These are phyloP conservation scores for Origma solitaria DNA, from an alignment of 2,113 vertebrate genomes.

Conservation along the genomic window DNA sequence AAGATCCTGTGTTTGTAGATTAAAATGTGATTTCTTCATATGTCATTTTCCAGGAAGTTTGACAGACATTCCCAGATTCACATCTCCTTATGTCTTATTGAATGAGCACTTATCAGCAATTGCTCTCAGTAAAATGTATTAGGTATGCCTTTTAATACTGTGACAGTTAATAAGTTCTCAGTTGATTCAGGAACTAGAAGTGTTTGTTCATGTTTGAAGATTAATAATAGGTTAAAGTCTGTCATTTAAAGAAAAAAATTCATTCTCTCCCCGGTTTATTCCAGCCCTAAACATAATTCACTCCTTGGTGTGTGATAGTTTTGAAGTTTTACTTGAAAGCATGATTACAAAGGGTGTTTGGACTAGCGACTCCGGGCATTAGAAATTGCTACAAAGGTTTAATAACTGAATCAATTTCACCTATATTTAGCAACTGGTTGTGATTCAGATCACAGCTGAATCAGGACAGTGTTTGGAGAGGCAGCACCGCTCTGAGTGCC, in stretches of 20 bases:
- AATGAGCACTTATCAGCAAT: constrained; percentile 45
- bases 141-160: constrained; percentile 40
- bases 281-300: neutral
- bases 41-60: constrained; percentile 37
- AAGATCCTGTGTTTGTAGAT: neutral
- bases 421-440: neutral
- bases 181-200: constrained; percentile 9
- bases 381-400: neutral
- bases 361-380: neutral
- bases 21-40: constrained; percentile 32
- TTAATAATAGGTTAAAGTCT: constrained; percentile 25
- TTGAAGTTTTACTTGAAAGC: neutral
- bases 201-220: constrained; percentile 41
- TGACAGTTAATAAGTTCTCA: constrained; percentile 46
- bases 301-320: neutral
- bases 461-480: neutral
- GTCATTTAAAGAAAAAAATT: neutral
- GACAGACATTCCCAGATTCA: constrained; percentile 24
- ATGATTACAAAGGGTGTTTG: neutral
- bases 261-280: neutral
- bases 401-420: neutral
- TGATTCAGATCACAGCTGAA: neutral
- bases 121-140: constrained; percentile 37
- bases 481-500: accelerated
- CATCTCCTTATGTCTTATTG: constrained; percentile 23